Percentiles rank a stretch among this genome's conserved stretches.
These are phyloP conservation scores for Mixornis gularis DNA, from an alignment of 2,113 vertebrate genomes.

Conservation along the genomic window DNA sequence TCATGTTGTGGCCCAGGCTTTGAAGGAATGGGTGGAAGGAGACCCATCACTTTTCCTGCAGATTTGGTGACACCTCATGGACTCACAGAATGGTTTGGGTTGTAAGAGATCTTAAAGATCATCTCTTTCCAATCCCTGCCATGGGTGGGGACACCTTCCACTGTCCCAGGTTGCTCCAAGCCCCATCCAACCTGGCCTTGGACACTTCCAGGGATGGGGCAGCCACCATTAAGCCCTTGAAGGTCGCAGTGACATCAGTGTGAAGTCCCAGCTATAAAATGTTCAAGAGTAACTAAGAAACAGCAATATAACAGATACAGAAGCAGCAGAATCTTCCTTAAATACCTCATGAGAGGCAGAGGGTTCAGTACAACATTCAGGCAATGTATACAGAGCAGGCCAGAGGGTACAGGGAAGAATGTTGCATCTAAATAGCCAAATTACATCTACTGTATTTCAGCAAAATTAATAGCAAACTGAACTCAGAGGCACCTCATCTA, in stretches of 20 bases:
- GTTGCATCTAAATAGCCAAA: conserved; percentile 24
- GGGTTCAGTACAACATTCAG: not conserved
- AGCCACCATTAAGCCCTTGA: not conserved
- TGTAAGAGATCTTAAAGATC: not conserved
- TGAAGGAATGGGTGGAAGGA: not conserved
- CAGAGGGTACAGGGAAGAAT: not conserved
- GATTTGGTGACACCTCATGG: not conserved
- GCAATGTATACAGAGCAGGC: not conserved
- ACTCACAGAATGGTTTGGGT: not conserved
- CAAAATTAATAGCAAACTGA: conserved; percentile 10
- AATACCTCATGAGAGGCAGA: not conserved
- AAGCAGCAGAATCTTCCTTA: not conserved
- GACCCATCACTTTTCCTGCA: not conserved
- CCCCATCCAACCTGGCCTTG: not conserved
- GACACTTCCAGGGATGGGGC: not conserved
- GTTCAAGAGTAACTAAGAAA: not conserved
- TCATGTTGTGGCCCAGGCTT: not conserved
- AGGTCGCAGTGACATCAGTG: not conserved
- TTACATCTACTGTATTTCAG: conserved; percentile 18
- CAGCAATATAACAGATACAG: not conserved
- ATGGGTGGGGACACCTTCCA: not conserved
- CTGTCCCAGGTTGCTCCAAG: not conserved
- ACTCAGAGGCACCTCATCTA: conserved; percentile 27
- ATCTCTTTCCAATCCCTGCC: not conserved
- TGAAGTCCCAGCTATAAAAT: not conserved